phyloP scores from a whole-genome alignment of 2,113 vertebrate genomes.

The Podocnemis expansa region DNA sequence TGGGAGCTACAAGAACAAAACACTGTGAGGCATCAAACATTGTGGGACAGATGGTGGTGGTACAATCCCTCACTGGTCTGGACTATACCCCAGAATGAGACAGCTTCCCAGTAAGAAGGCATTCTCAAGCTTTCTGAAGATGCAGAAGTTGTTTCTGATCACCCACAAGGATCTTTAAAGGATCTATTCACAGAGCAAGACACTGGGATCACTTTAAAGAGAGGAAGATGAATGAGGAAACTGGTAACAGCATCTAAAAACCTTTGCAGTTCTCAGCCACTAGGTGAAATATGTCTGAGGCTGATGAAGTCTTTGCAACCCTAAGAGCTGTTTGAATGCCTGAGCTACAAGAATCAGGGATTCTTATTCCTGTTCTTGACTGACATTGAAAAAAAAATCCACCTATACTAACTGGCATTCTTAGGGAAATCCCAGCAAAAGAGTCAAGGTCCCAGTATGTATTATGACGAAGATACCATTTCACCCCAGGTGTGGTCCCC shows the following conservation, averaged over 20 bases:
- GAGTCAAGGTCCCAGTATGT: not conserved
- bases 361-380: not conserved
- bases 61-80: too few relatives aligned
- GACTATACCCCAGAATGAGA: too few relatives aligned
- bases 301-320: not conserved
- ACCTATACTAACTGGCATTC: not conserved
- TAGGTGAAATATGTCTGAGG: rapidly evolving
- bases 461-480: not conserved
- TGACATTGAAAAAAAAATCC: not conserved
- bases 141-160: rapidly evolving
- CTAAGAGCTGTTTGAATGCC: not conserved
- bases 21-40: too few relatives aligned
- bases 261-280: not conserved
- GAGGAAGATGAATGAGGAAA: not conserved
- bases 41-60: too few relatives aligned
- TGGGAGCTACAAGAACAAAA: too few relatives aligned
- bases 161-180: not conserved
- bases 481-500: not conserved
- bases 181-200: not conserved
- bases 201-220: not conserved
- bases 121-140: not conserved
- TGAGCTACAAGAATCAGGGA: not conserved
- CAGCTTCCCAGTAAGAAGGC: too few relatives aligned
- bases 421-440: rapidly evolving
- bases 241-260: not conserved